Evolutionary conservation across 2,797 vertebrate species (phyloP).

Genomic region (Crenuchus spilurus): DNA sequence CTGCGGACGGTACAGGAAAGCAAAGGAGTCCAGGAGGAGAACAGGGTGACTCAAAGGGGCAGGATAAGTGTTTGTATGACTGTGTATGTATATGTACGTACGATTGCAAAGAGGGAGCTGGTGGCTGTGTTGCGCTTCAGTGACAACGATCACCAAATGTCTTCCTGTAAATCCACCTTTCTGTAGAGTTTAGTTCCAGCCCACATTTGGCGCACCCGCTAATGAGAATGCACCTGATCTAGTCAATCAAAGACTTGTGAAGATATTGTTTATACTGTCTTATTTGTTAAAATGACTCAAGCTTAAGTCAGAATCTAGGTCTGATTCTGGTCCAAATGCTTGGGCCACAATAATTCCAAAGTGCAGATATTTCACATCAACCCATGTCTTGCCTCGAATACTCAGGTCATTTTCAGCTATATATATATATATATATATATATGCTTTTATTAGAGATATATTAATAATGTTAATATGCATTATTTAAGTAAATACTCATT

Average conservation of each 20-base stretch:
- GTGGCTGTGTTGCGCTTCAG: constrained; percentile 9
- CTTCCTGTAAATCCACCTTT: not conserved
- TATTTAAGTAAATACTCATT: too few relatives aligned
- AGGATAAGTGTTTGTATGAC: constrained; percentile 1
- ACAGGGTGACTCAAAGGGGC: constrained; percentile 32
- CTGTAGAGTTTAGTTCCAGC: not conserved
- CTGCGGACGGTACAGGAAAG: constrained; percentile 81
- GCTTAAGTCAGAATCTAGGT: too few relatives aligned
- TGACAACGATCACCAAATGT: not conserved
- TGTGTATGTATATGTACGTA: not conserved
- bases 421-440: too few relatives aligned
- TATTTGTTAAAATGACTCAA: too few relatives aligned
- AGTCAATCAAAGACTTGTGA: not conserved
- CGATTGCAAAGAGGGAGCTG: not conserved
- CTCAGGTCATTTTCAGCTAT: too few relatives aligned
- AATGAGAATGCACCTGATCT: not conserved
- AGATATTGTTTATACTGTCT: too few relatives aligned
- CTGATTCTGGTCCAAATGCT: too few relatives aligned
- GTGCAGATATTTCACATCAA: too few relatives aligned
- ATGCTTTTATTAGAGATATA: too few relatives aligned
- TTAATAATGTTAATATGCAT: too few relatives aligned
- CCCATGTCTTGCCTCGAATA: too few relatives aligned
- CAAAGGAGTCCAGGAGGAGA: constrained; percentile 54
- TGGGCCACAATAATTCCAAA: too few relatives aligned
- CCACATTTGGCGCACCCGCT: not conserved